A percentile compares a stretch with the other conserved stretches of the same genome.
These are phyloP conservation scores for Timema cristinae DNA, from an alignment of 2,888 invertebrate species.

Conservation along the genomic window DNA sequence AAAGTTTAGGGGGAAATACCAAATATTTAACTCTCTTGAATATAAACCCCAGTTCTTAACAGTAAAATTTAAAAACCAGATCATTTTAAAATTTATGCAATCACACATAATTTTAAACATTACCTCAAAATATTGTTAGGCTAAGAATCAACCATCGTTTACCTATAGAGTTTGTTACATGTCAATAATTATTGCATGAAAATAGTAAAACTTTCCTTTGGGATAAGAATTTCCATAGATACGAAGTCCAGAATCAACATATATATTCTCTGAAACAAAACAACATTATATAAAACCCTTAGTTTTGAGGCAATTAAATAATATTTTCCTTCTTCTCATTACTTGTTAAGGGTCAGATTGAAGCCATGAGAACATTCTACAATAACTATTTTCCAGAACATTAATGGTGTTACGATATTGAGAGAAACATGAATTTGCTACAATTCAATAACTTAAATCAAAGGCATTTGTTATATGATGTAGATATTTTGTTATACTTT, in stretches of 20 bases:
- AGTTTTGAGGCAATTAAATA: neutral
- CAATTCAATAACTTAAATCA: too few relatives aligned
- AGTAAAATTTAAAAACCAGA: too few relatives aligned
- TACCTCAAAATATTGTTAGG: too few relatives aligned
- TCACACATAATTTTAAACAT: too few relatives aligned
- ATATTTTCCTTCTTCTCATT: neutral
- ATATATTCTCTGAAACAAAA: neutral
- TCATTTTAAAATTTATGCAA: too few relatives aligned
- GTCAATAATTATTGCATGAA: neutral
- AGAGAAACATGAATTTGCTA: neutral
- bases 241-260: neutral
- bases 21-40: too few relatives aligned
- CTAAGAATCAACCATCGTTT: too few relatives aligned
- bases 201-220: neutral
- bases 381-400: neutral
- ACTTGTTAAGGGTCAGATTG: neutral
- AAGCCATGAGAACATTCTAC: neutral
- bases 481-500: too few relatives aligned
- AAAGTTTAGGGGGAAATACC: too few relatives aligned
- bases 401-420: neutral
- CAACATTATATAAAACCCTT: neutral
- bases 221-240: neutral
- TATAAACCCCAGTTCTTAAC: too few relatives aligned
- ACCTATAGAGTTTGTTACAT: neutral
- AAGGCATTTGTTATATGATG: too few relatives aligned